Evolutionary conservation across 2,888 invertebrate species (phyloP), one percentile per base, ranked within the genome.

Genomic region (Sthenelais limicola): DNA sequence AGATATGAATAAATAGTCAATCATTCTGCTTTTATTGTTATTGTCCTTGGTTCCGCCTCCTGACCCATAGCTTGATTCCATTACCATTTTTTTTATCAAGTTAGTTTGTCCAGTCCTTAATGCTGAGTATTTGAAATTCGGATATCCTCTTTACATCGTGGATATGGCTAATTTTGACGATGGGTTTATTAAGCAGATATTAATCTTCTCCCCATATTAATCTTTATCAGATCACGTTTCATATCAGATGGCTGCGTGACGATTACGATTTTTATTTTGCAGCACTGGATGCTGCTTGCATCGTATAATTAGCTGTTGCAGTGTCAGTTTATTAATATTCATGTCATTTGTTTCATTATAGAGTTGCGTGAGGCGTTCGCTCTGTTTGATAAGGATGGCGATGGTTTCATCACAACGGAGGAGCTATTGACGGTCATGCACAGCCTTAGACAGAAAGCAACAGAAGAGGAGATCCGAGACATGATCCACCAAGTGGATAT

Each of bases 401-500:
- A 79, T 35, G 79, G 79, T 1, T 72, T 28, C 26, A 78, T 79
- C 26, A 78, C 78, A 15, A 71, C 74, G 9, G 66, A 73, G 28
- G 79, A 79, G 58, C 71, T 79, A 28, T 48, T 67, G 56, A 76
- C 79, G 5, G 79, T 79, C 24, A 74, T 79, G 78, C 69, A 71
- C 51, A 67, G 70, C 21, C 67, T 79, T n/a, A 69, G 77, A 12
- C 75, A 79, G 52, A 66, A 77, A 35, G 75, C 74, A 4, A 73
- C 78, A 3, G 77, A 79, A 51, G 78, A 75, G 43, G 79, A 79
- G 52, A 79, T 79, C 21, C 58, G 68, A 35, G 77, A 79, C 43
- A 79, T 79, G 79, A 79, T 79, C 38, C 72, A 73, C 66, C 75
- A 77, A 52, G 78, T 79, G 43, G 79, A 79, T 56, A 70, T 79